phyloP scores from a whole-genome alignment of 2,113 vertebrate genomes.

The Clarias magur region DNA sequence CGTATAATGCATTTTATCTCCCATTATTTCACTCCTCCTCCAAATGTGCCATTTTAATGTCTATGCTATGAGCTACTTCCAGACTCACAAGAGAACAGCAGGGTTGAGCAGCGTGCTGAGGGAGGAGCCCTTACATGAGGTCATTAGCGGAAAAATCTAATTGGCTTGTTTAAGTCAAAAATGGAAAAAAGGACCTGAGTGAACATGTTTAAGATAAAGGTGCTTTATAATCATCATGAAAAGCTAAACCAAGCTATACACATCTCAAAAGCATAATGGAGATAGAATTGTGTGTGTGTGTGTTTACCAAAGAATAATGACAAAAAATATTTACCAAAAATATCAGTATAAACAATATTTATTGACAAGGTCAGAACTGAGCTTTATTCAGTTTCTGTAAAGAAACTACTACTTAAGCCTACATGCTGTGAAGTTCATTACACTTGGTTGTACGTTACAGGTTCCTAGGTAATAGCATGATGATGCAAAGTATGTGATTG shows the following conservation, averaged over 20 bases:
- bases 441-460: not conserved
- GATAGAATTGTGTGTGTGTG: not conserved
- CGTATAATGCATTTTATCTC: no score
- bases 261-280: not conserved
- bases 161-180: no score
- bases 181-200: no score
- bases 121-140: no score
- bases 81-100: no score
- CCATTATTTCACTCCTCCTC: no score
- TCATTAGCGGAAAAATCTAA: no score
- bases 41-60: no score
- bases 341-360: no score
- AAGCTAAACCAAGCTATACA: not conserved
- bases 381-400: not conserved
- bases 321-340: not conserved
- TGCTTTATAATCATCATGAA: not conserved
- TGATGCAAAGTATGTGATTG: not conserved
- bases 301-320: not conserved
- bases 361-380: not conserved
- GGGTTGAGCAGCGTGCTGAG: no score
- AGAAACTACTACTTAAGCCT: not conserved
- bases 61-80: no score
- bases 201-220: not conserved
- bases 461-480: not conserved
- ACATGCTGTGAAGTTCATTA: not conserved